Conservation (phyloP, 2,888 invertebrate species). For the Cosmopolites sordidus region DNA sequence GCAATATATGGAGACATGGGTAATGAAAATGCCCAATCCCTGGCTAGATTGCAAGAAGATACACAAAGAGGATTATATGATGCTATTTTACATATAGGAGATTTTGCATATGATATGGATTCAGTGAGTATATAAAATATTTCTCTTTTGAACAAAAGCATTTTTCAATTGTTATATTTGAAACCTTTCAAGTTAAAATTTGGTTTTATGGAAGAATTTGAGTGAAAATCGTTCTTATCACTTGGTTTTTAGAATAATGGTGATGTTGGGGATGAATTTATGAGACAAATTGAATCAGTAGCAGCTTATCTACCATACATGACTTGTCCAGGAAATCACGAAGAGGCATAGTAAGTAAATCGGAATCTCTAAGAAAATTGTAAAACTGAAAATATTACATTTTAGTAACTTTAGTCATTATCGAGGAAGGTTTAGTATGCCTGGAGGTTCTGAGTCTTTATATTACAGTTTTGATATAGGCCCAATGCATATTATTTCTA, state of each 20-base stretch:
- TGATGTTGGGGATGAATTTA: conserved; percentile 83
- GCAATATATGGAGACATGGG: conserved; percentile 95
- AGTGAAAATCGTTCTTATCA: not conserved
- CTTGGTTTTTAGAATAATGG: conserved; percentile 59
- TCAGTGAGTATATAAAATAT: conserved; percentile 46
- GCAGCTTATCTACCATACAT: conserved; percentile 90
- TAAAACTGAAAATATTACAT: not conserved
- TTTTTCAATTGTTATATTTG: not conserved
- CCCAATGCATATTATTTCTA: conserved; percentile 83
- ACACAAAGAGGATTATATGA: conserved; percentile 76
- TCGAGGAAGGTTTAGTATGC: conserved; percentile 88
- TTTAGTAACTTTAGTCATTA: conserved; percentile 93
- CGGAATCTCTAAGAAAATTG: no score
- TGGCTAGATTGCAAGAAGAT: conserved; percentile 80
- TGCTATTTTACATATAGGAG: conserved; percentile 86
- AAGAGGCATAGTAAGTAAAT: conserved; percentile 69
- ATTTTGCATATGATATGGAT: conserved; percentile 94
- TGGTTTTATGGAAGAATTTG: no score
- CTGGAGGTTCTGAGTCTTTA: conserved; percentile 64
- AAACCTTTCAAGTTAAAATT: not conserved
- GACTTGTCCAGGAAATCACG: conserved; percentile 91
- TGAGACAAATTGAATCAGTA: conserved; percentile 85
- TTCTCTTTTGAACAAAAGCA: not conserved
- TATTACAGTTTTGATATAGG: conserved; percentile 88
- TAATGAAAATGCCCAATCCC: conserved; percentile 82